Conservation (phyloP, 1,140 invertebrate species). For the Chlorops oryzae region DNA sequence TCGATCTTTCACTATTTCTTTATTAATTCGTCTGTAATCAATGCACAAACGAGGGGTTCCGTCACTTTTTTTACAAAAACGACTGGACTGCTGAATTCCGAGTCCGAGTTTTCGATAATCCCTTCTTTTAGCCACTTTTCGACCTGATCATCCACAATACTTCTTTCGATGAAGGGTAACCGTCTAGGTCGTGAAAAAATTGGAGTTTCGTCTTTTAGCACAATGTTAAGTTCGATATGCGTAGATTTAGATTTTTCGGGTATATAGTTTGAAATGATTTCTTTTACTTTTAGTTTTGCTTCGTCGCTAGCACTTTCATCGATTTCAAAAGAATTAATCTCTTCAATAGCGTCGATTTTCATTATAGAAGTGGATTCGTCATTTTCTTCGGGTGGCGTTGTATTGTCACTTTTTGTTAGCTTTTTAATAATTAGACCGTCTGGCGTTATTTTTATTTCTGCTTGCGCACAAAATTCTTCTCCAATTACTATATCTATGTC, state of each 20-base stretch:
- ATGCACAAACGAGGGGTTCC: no score
- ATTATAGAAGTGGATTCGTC: background rate
- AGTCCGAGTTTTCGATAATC: slow-evolving; percentile 19
- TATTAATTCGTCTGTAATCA: no score
- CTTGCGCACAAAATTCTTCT: background rate
- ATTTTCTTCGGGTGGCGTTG: no score
- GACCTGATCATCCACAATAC: slow-evolving; percentile 15
- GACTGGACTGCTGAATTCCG: slow-evolving; percentile 6
- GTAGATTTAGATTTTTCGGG: slow-evolving; percentile 3
- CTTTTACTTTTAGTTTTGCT: background rate
- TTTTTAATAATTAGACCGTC: background rate
- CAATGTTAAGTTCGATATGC: slow-evolving; percentile 7
- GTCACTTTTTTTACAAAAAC: background rate
- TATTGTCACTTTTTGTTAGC: background rate
- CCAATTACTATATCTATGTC: background rate
- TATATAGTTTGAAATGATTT: background rate
- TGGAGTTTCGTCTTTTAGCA: slow-evolving; percentile 5
- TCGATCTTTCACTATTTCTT: no score
- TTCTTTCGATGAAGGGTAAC: slow-evolving; percentile 6
- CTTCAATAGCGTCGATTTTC: background rate
- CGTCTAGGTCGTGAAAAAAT: slow-evolving; percentile 2
- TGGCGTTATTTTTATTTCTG: background rate
- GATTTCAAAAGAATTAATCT: background rate
- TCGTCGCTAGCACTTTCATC: background rate
- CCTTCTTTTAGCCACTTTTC: slow-evolving; percentile 18